Evolutionary conservation across 2,888 invertebrate species (phyloP).

Genomic region (Netelia fuscicornis): DNA sequence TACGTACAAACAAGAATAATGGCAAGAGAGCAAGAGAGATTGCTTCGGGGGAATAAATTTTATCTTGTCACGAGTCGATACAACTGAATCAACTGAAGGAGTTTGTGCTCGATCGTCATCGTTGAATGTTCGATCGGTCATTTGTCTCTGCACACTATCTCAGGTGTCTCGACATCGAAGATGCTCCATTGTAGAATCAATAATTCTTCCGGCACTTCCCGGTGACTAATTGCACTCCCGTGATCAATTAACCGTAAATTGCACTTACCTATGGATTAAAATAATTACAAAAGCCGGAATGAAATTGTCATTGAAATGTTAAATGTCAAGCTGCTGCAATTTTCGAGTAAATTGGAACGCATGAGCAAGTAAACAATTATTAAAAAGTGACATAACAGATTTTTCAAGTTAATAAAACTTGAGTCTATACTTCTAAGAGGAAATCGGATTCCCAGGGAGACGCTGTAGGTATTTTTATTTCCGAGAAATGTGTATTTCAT

Average conservation of each 20-base stretch:
- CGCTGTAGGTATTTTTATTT: no score
- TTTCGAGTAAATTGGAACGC: background rate
- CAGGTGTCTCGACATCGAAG: background rate
- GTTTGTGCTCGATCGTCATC: background rate
- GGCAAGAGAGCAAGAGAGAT: background rate
- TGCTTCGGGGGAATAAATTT: slow-evolving; percentile 1
- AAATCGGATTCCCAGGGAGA: no score
- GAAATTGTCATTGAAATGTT: background rate
- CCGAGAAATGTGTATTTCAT: no score
- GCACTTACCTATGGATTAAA: background rate
- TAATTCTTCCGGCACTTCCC: slow-evolving; percentile 9
- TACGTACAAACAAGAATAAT: slow-evolving; percentile 10
- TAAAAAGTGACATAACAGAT: background rate
- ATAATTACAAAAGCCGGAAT: background rate
- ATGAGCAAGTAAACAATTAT: background rate
- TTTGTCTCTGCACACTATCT: background rate
- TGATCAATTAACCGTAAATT: background rate
- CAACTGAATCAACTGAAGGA: slow-evolving; percentile 17
- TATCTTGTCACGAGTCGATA: slow-evolving; percentile 30
- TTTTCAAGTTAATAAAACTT: slow-evolving; percentile 94
- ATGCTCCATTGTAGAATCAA: background rate
- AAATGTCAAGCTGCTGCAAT: background rate
- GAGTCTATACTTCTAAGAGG: slow-evolving; percentile 90
- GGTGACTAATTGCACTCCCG: background rate
- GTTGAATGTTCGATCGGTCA: slow-evolving; percentile 3